Base-by-base conservation (phyloP, 1,140 invertebrate species). In the Drosophila nasuta region DNA sequence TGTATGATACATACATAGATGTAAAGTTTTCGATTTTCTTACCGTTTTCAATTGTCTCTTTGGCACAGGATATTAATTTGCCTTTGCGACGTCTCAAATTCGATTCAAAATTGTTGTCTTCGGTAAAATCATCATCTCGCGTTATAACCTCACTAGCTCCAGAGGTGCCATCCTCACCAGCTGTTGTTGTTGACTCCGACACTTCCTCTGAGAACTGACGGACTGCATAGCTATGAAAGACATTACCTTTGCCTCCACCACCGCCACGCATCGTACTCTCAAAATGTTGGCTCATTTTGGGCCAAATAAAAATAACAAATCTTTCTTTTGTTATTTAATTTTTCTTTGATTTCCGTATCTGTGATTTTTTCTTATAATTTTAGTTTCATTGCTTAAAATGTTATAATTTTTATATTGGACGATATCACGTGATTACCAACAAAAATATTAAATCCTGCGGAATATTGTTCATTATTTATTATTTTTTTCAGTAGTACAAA, bases 61-160 rank as follows among this genome's bases (percentile, higher is more conserved):
- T 93, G 79, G 91, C 92, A 86, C 91, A 92, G 63, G 91, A 92
- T 79, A 93, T 92, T 67, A 93, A 92, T 91, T 92, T 93, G 49
- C 92, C 92, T 81, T 92, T 93, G 59, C 92, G 91, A 69, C 91
- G 77, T 67, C 91, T 76, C 64, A 92, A 81, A 89, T 93, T 93
- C 60, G 92, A 92, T 80, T 92, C 92, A 49, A 92, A 92, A 77
- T 92, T 92, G 74, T 91, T 92, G 70, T 91, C 91, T 72, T 92
- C 89, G 59, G 78, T 85, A 69, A 85, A 91, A 73, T 92, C 92
- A 75, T 91, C 91, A 43, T 82, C 79, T 52, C 78, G 58, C 43
- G 58, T 25, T n/a, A 43, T 69, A 54, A 17, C 65, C 10, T 45
- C 64, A 43, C 13, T 57, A 5, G 67, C 72, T 41, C 54, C 56